Evolutionary conservation across 2,113 vertebrate species (phyloP), one percentile per base, ranked within the genome.

Genomic region (Papio anubis): DNA sequence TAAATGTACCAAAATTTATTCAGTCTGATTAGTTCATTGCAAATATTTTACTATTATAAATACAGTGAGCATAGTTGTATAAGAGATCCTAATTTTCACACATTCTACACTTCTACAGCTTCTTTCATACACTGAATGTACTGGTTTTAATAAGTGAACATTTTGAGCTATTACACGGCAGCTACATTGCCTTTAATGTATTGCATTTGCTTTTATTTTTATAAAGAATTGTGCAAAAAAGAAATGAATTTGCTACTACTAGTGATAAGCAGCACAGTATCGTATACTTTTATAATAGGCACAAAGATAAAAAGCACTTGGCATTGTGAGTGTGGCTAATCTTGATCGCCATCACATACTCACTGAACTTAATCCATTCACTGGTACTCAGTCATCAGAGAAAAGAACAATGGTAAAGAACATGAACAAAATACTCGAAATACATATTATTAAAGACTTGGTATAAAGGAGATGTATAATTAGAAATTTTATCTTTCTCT

Each of bases 401-500:
- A 48, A 70, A 73, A 92, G 88, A 81, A 93, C 79, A n/a, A 64
- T 38, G 72, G 40, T 35, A 57, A 75, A 79, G 94, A 81, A 93
- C 35, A 66, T 6, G 85, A 81, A 64, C 72, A 55, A 87, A 95
- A 82, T 18, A 30, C 72, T 85, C 38, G 16, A 30, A 93, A 61
- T 61, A 85, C 35, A 2, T 43, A 40, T 50, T 57, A 94, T 55
- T 88, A 82, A 72, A 84, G 87, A 82, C 30, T 1, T 40, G 20
- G 48, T 57, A 92, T 48, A 82, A 72, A 84, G 83, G 70, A 93
- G 75, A 83, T 16, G 66, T 38, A 40, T 79, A 94, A 94, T 96
- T 30, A 93, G 66, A 91, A 94, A 97, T 94, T 73, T 94, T 93
- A 87, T 94, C 95, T 91, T 70, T 88, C 68, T 66, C 48, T 90